A percentile compares a stretch with the other conserved stretches of the same genome.
Conservation (phyloP, 2,113 vertebrate species). For the Numida meleagris region DNA sequence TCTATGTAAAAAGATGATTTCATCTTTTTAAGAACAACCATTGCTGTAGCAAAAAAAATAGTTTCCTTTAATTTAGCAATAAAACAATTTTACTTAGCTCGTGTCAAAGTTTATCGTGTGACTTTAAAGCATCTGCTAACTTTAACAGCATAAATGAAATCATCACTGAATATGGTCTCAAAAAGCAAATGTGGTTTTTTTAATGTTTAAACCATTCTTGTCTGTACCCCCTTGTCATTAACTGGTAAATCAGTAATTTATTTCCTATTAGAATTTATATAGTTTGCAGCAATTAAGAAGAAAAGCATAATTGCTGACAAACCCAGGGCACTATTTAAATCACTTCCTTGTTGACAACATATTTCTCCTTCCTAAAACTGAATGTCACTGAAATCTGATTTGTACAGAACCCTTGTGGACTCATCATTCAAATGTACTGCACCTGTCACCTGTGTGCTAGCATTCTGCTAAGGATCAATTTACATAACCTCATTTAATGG, state of each 20-base stretch:
- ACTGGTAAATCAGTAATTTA: constrained; percentile 87
- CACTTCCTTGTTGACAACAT: constrained; percentile 89
- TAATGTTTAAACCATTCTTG: constrained; percentile 77
- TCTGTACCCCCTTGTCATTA: constrained; percentile 84
- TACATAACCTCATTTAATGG: constrained; percentile 99
- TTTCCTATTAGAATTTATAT: constrained; percentile 89
- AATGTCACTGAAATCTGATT: constrained; percentile 89
- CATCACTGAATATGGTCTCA: constrained; percentile 75
- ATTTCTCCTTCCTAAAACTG: constrained; percentile 88
- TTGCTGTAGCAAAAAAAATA: not conserved
- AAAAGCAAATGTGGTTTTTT: constrained; percentile 68
- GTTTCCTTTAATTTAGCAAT: constrained; percentile 23
- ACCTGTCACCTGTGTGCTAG: constrained; percentile 99
- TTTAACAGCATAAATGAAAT: constrained; percentile 76
- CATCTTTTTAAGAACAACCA: not conserved
- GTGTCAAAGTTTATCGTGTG: constrained; percentile 76
- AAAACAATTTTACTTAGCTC: constrained; percentile 53
- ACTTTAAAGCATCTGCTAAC: constrained; percentile 79
- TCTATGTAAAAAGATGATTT: not conserved
- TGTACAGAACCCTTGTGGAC: constrained; percentile 87
- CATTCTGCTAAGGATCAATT: constrained; percentile 99
- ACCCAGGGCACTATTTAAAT: constrained; percentile 88
- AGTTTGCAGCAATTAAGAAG: constrained; percentile 87
- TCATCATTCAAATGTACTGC: constrained; percentile 89
- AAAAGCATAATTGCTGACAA: constrained; percentile 88